Percentiles rank a stretch among this genome's conserved stretches.
Conservation (phyloP, 2,797 vertebrate genomes). For the Sphenopsis melanotis region DNA sequence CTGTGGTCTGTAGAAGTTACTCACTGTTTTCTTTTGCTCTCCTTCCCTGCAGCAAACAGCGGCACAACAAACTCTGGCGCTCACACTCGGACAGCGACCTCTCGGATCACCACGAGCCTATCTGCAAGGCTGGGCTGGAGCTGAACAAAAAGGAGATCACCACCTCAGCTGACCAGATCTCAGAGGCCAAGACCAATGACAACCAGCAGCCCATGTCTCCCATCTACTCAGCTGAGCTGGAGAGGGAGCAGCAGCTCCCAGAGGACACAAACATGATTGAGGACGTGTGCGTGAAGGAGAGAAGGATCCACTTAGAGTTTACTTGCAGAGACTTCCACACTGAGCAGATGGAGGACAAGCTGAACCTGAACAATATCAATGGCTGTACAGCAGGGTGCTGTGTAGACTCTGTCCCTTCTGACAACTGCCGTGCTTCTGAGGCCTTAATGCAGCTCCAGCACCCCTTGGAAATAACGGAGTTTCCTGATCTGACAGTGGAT, state of each 20-base stretch:
- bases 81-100: slow-evolving; percentile 95
- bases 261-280: slow-evolving; percentile 40
- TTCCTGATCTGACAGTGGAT: slow-evolving; percentile 73
- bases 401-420: slow-evolving; percentile 58
- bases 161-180: slow-evolving; percentile 86
- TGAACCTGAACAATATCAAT: slow-evolving; percentile 78
- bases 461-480: slow-evolving; percentile 57
- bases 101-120: slow-evolving; percentile 84
- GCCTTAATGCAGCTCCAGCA: slow-evolving; percentile 71
- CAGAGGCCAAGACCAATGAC: slow-evolving; percentile 72
- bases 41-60: slow-evolving; percentile 85
- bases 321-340: slow-evolving; percentile 63
- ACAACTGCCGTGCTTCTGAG: slow-evolving; percentile 74
- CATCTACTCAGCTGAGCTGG: slow-evolving; percentile 60
- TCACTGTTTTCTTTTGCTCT: not conserved
- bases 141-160: slow-evolving; percentile 83
- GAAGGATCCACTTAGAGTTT: slow-evolving; percentile 74
- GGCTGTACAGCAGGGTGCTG: slow-evolving; percentile 72
- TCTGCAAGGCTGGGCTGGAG: slow-evolving; percentile 78
- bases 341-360: slow-evolving; percentile 75
- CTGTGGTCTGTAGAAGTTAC: not conserved
- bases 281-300: slow-evolving; percentile 61
- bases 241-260: slow-evolving; percentile 57
- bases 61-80: slow-evolving; percentile 97
- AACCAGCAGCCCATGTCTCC: slow-evolving; percentile 72